Evolutionary conservation across 2,113 vertebrate species (phyloP).

Genomic region (Caranx melampygus): DNA sequence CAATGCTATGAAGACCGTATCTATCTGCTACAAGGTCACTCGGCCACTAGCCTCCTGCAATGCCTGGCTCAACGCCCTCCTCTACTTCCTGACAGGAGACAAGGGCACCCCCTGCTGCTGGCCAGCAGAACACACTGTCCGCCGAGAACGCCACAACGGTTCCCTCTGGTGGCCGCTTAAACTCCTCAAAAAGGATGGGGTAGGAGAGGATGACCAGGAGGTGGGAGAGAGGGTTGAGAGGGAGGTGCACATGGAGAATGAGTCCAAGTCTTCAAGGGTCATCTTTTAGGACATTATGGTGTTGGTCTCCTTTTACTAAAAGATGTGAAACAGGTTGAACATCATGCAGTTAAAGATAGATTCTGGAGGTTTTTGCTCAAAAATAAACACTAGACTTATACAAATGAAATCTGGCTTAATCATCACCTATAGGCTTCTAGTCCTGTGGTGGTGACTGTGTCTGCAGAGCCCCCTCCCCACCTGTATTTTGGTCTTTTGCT

Average conservation of each 20-base stretch:
- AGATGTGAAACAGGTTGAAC: not conserved
- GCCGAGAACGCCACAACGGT: slow-evolving; percentile 52
- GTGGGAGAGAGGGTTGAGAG: slow-evolving; percentile 63
- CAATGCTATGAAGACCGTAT: slow-evolving; percentile 80
- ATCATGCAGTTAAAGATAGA: no score
- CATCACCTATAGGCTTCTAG: no score
- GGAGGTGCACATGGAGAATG: slow-evolving; percentile 71
- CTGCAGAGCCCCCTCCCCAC: no score
- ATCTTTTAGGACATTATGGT: slow-evolving; percentile 49
- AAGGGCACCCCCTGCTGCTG: slow-evolving; percentile 80
- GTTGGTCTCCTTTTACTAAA: not conserved
- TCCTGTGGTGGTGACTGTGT: no score
- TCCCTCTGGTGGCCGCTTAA: slow-evolving; percentile 84
- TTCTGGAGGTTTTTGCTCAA: no score
- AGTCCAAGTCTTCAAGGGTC: slow-evolving; percentile 80
- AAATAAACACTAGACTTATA: no score
- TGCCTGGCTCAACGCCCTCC: slow-evolving; percentile 87
- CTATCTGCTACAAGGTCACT: slow-evolving; percentile 88
- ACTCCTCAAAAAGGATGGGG: slow-evolving; percentile 74
- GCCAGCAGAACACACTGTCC: slow-evolving; percentile 50
- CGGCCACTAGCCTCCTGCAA: slow-evolving; percentile 87
- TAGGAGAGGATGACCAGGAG: slow-evolving; percentile 75
- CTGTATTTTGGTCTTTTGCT: no score
- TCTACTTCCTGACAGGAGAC: slow-evolving; percentile 88
- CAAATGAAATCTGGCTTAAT: no score